Conservation (phyloP, 2,888 invertebrate genomes). For the Tetragonisca angustula region DNA sequence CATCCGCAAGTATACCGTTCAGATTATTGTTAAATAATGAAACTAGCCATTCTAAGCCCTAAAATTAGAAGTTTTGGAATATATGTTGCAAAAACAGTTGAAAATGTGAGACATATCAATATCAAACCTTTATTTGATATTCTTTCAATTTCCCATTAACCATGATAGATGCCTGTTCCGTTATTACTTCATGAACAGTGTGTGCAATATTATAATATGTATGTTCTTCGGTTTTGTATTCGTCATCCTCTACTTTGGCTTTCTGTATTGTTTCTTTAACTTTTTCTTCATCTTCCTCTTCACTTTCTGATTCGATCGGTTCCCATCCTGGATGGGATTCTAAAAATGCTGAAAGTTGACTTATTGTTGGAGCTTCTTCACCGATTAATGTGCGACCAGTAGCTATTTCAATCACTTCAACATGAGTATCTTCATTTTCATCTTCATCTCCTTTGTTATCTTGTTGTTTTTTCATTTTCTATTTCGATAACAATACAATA, state of each 20-base stretch:
- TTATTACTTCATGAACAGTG: conserved; percentile 96
- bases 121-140: conserved; percentile 94
- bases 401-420: conserved; percentile 94
- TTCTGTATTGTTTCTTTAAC: conserved; percentile 91
- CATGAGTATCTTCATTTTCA: conserved; percentile 90
- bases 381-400: conserved; percentile 91
- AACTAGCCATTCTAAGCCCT: conserved; percentile 99
- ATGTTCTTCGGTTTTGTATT: conserved; percentile 97
- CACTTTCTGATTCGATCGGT: conserved; percentile 91
- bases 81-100: neutral
- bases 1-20: conserved; percentile 99
- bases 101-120: conserved; percentile 4
- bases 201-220: conserved; percentile 99
- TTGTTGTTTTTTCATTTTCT: conserved; percentile 88
- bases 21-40: conserved; percentile 99
- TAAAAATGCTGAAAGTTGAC: conserved; percentile 94
- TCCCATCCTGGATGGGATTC: conserved; percentile 98
- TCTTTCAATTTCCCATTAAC: conserved; percentile 98
- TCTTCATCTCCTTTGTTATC: conserved; percentile 90
- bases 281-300: conserved; percentile 88
- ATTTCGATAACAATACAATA: neutral
- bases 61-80: conserved; percentile 20
- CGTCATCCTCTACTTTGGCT: conserved; percentile 97
- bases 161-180: conserved; percentile 96
- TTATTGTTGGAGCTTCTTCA: conserved; percentile 94